phyloP scores from a whole-genome alignment of 2,113 vertebrate species.

The Talpa occidentalis region DNA sequence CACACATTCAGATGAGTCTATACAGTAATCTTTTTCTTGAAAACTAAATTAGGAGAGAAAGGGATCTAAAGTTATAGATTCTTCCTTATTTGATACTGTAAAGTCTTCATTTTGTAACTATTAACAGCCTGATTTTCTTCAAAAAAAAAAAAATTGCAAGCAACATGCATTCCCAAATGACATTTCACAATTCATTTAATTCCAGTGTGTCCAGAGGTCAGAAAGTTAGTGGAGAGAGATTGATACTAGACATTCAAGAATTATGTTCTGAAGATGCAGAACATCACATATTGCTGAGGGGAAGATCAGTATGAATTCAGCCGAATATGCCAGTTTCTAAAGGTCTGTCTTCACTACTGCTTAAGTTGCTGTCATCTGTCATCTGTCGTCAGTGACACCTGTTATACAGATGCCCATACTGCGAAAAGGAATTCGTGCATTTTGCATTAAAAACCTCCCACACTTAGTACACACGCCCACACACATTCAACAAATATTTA shows the following conservation, averaged over 20 bases:
- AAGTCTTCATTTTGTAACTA: background rate
- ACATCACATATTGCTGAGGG: background rate
- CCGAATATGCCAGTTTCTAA: slow-evolving; percentile 5
- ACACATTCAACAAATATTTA: background rate
- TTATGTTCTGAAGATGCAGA: background rate
- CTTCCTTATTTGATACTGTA: background rate
- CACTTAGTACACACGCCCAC: background rate
- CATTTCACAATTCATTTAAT: slow-evolving; percentile 45
- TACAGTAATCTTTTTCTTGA: background rate
- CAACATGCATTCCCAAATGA: background rate
- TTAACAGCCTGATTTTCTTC: background rate
- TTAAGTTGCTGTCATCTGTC: slow-evolving; percentile 13
- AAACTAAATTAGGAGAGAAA: background rate
- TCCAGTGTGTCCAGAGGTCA: background rate
- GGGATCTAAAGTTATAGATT: background rate
- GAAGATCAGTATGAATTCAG: slow-evolving; percentile 28
- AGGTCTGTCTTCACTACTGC: slow-evolving; percentile 47
- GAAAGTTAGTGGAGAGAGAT: background rate
- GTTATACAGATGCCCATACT: background rate
- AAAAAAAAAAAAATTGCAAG: background rate
- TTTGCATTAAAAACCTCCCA: background rate
- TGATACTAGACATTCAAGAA: background rate
- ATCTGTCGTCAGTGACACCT: slow-evolving; percentile 46
- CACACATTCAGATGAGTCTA: background rate
- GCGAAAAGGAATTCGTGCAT: background rate